phyloP scores from a whole-genome alignment of 2,113 vertebrate species.

The Odontesthes bonariensis region DNA sequence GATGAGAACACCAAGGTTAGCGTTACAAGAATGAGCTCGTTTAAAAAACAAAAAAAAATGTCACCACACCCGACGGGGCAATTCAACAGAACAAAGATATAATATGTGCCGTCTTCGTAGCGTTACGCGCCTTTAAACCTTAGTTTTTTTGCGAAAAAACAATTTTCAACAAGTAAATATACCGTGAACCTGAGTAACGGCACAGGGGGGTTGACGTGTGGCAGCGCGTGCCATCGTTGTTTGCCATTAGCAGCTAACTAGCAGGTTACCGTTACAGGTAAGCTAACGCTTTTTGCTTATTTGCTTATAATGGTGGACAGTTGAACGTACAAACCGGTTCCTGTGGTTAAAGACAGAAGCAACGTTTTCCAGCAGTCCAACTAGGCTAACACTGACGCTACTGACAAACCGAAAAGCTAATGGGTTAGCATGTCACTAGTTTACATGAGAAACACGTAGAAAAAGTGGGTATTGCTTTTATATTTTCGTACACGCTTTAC shows the following conservation, averaged over 20 bases:
- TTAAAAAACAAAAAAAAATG: slow-evolving; percentile 1
- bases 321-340: neutral
- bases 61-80: slow-evolving; percentile 26
- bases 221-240: neutral
- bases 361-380: slow-evolving; percentile 6
- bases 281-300: neutral
- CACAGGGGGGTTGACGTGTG: neutral
- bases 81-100: neutral
- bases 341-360: neutral
- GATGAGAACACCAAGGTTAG: slow-evolving; percentile 41
- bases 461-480: neutral
- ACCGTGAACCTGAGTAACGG: neutral
- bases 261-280: neutral
- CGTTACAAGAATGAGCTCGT: neutral
- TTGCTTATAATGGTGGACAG: too few relatives aligned
- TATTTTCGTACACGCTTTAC: neutral
- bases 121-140: neutral
- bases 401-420: slow-evolving; percentile 59
- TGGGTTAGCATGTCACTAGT: slow-evolving; percentile 38
- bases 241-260: slow-evolving; percentile 5
- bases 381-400: slow-evolving; percentile 49
- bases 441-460: neutral
- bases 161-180: neutral
- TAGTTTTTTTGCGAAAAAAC: neutral
- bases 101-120: neutral